These are phyloP conservation scores for Anser brachyrhynchus DNA, from an alignment of 2,113 vertebrate species.

Conservation along the genomic window DNA sequence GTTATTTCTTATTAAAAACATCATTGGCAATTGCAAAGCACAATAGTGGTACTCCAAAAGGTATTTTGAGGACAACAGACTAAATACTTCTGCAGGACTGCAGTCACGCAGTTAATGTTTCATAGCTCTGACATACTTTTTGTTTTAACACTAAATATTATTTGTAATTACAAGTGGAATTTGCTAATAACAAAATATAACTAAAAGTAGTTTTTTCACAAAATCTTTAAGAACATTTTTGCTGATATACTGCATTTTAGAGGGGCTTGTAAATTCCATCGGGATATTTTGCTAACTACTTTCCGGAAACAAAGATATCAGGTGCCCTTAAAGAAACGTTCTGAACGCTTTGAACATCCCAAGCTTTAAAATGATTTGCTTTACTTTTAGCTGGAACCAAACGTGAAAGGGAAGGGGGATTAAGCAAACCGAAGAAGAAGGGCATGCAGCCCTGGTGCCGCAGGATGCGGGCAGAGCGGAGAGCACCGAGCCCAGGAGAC, in stretches of 20 bases:
- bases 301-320: background rate
- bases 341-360: background rate
- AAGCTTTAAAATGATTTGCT: background rate
- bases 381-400: background rate
- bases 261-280: background rate
- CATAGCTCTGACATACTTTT: background rate
- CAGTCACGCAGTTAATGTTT: background rate
- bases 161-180: background rate
- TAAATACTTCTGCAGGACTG: background rate
- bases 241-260: background rate
- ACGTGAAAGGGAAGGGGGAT: background rate
- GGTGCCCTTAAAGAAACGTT: slow-evolving; percentile 2
- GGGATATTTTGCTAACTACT: background rate
- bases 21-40: background rate
- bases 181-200: background rate
- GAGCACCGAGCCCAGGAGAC: background rate
- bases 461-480: background rate
- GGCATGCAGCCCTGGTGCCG: rapidly evolving
- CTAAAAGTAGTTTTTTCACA: background rate
- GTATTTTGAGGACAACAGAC: background rate
- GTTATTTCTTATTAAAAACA: background rate
- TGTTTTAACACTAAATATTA: background rate
- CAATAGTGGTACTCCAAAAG: background rate
- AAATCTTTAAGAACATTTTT: background rate
- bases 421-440: background rate